These are phyloP conservation scores for Catocala fraxini DNA, from an alignment of 2,888 invertebrate genomes.

Conservation along the genomic window DNA sequence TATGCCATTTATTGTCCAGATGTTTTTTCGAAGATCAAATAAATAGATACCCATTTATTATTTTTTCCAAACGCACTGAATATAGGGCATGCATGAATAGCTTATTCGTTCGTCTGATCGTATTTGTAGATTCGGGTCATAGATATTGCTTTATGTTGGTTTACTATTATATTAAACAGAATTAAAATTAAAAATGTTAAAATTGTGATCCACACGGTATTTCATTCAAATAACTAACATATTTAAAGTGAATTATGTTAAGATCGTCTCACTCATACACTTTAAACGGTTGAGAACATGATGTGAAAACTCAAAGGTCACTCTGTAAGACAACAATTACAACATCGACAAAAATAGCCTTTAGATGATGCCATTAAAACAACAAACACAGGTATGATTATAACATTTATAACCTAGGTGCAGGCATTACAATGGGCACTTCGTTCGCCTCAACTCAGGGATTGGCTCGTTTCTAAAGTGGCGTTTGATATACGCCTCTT, in stretches of 20 bases:
- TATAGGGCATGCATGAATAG: slow-evolving; percentile 36
- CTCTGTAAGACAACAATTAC: slow-evolving; percentile 38
- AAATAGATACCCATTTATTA: slow-evolving; percentile 2
- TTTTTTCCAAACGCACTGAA: slow-evolving; percentile 19
- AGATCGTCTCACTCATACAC: not conserved
- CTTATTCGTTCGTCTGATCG: slow-evolving; percentile 31
- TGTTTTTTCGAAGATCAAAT: not conserved
- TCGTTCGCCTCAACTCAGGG: slow-evolving; percentile 5
- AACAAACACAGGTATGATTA: slow-evolving; percentile 49
- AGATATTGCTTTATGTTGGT: slow-evolving; percentile 35
- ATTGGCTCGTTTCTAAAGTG: not conserved
- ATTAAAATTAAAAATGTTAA: slow-evolving; percentile 2
- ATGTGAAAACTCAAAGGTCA: slow-evolving; percentile 38
- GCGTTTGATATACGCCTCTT: not conserved
- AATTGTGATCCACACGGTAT: too few species aligned
- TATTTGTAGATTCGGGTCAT: slow-evolving; percentile 45
- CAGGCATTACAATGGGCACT: slow-evolving; percentile 36
- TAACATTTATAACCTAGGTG: slow-evolving; percentile 52
- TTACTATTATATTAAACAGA: slow-evolving; percentile 36
- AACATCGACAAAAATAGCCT: slow-evolving; percentile 63
- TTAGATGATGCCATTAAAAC: slow-evolving; percentile 58
- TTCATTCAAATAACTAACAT: not conserved
- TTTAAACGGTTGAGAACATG: slow-evolving; percentile 4
- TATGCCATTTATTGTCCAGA: not conserved
- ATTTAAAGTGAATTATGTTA: not conserved